phyloP scores from a whole-genome alignment of 2,797 vertebrate genomes.

The Diglossa cyanea region DNA sequence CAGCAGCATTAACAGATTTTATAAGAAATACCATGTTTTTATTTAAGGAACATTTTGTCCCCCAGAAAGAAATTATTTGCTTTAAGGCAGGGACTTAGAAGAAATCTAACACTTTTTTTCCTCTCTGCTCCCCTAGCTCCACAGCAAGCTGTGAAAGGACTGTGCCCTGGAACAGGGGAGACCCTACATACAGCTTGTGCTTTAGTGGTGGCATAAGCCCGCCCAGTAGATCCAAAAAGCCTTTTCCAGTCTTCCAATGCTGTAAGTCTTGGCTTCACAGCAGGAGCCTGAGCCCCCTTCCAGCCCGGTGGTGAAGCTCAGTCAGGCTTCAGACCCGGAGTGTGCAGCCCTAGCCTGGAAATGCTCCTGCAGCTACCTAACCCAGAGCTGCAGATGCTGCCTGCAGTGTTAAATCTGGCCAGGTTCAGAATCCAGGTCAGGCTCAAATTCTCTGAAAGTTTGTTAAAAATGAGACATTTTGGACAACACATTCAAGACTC shows the following conservation, averaged over 20 bases:
- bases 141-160: neutral
- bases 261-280: neutral
- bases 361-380: neutral
- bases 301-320: neutral
- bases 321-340: neutral
- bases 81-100: neutral
- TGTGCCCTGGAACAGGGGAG: neutral
- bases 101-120: neutral
- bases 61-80: neutral
- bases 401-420: neutral
- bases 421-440: constrained; percentile 19
- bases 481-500: constrained; percentile 6
- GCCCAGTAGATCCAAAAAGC: neutral
- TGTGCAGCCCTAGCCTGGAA: neutral
- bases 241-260: neutral
- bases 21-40: neutral
- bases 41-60: neutral
- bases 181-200: neutral
- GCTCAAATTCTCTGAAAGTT: constrained; percentile 25
- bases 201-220: neutral
- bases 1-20: neutral
- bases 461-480: constrained; percentile 31
- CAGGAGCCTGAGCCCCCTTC: neutral
- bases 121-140: neutral
- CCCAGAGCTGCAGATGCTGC: neutral